These are phyloP conservation scores for Heliconius melpomene DNA, from an alignment of 1,140 invertebrate genomes.

Conservation along the genomic window DNA sequence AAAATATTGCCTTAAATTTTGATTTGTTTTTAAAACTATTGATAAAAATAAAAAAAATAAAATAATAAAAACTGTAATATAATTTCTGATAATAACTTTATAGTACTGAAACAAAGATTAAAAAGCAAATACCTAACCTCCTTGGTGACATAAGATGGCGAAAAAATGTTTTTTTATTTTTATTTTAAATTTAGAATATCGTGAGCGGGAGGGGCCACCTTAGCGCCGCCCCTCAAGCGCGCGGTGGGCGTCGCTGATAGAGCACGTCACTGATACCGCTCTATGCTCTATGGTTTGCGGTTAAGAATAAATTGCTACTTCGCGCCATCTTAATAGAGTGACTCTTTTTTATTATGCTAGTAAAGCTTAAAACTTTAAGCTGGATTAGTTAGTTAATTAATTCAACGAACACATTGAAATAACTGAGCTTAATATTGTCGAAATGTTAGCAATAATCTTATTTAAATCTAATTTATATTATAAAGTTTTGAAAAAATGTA, in stretches of 20 bases:
- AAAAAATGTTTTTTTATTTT: conserved; percentile 29
- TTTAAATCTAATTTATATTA: no score
- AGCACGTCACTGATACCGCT: conserved; percentile 37
- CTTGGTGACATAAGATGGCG: conserved; percentile 34
- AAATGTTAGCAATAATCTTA: no score
- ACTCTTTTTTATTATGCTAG: conserved; percentile 12
- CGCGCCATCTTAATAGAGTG: conserved; percentile 39
- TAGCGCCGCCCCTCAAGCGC: conserved; percentile 61
- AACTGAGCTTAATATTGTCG: no score
- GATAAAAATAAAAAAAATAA: no score
- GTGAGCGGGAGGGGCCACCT: conserved; percentile 45
- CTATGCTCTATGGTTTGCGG: conserved; percentile 43
- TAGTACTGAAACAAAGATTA: conserved; percentile 8
- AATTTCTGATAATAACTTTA: no score
- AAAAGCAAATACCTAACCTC: neutral
- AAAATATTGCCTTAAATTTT: no score
- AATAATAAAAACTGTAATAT: no score
- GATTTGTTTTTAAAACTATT: no score
- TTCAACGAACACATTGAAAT: no score
- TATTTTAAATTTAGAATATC: conserved; percentile 27
- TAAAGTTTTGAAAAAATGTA: no score
- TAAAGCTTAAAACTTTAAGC: neutral
- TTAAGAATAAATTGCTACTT: conserved; percentile 41
- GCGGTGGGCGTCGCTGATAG: conserved; percentile 53
- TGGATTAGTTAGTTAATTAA: no score